These are phyloP conservation scores for Rhabdornis inornatus DNA, from an alignment of 2,113 vertebrate genomes.

Conservation along the genomic window DNA sequence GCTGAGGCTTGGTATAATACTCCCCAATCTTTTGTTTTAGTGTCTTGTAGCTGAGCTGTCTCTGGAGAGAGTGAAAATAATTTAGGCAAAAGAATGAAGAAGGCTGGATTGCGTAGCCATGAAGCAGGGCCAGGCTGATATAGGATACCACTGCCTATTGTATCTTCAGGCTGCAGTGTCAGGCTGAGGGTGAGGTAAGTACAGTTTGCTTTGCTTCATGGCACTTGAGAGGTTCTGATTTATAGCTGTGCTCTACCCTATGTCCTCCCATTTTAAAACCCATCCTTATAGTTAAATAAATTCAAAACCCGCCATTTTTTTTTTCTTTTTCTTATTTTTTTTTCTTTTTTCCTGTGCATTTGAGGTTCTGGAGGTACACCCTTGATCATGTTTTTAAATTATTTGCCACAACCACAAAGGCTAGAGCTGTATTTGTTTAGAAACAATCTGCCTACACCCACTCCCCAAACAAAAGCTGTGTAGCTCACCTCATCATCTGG, in stretches of 20 bases:
- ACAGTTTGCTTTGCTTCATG: background rate
- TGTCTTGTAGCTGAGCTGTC: background rate
- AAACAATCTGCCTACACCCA: background rate
- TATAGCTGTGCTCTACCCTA: background rate
- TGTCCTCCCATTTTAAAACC: background rate
- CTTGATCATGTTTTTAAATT: background rate
- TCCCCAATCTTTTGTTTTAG: background rate
- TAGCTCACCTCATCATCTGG: background rate
- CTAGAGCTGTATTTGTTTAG: background rate
- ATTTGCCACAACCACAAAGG: background rate
- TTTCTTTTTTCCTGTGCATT: background rate
- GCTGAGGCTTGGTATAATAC: background rate
- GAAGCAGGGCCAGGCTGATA: background rate
- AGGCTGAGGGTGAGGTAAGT: background rate
- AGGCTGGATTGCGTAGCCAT: background rate
- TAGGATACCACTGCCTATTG: background rate
- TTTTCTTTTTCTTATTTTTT: background rate
- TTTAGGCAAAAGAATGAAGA: background rate
- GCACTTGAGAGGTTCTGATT: background rate
- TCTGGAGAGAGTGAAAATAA: background rate
- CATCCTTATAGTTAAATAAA: background rate
- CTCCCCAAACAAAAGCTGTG: background rate
- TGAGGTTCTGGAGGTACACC: background rate
- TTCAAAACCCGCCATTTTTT: rapidly evolving
- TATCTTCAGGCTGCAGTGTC: background rate